phyloP scores from a whole-genome alignment of 2,888 invertebrate genomes.

The Lasioglossum figueresi region DNA sequence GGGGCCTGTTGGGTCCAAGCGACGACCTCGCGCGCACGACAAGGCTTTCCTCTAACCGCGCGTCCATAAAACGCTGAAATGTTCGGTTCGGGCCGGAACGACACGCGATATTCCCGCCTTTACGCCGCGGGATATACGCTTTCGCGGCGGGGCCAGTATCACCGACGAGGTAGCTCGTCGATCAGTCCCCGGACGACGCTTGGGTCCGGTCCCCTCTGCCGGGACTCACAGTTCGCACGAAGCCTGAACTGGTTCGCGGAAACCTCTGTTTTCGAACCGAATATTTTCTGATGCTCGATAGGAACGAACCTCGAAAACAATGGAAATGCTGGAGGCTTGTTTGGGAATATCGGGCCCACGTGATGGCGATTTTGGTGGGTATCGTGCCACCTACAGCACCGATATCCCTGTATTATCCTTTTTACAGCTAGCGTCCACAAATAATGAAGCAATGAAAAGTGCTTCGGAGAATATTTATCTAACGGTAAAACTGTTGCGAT shows the following conservation, averaged over 20 bases:
- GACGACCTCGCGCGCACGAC: conserved; percentile 57
- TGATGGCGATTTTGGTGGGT: not conserved
- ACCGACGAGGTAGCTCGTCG: conserved; percentile 53
- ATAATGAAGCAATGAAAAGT: too few species aligned
- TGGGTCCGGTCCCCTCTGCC: conserved; percentile 17
- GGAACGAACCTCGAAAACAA: not conserved
- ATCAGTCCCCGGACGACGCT: conserved; percentile 45
- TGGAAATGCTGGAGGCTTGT: not conserved
- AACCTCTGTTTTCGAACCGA: conserved; percentile 42
- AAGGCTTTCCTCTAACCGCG: conserved; percentile 56
- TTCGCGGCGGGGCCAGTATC: conserved; percentile 47
- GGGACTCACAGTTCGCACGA: conserved; percentile 52
- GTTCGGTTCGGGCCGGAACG: conserved; percentile 64
- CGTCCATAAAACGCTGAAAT: conserved; percentile 80
- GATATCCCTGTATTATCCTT: too few species aligned
- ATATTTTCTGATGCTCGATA: conserved; percentile 38
- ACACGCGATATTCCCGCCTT: conserved; percentile 72
- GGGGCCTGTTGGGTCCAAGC: not conserved
- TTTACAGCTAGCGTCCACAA: too few species aligned
- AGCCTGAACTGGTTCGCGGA: conserved; percentile 57
- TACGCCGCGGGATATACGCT: conserved; percentile 59
- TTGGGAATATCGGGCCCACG: not conserved
- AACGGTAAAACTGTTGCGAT: too few species aligned
- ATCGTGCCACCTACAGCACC: too few species aligned
- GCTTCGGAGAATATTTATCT: too few species aligned